A percentile compares a stretch with the other conserved stretches of the same genome.
These are phyloP conservation scores for Oriolus oriolus DNA, from an alignment of 2,113 vertebrate genomes.

Conservation along the genomic window DNA sequence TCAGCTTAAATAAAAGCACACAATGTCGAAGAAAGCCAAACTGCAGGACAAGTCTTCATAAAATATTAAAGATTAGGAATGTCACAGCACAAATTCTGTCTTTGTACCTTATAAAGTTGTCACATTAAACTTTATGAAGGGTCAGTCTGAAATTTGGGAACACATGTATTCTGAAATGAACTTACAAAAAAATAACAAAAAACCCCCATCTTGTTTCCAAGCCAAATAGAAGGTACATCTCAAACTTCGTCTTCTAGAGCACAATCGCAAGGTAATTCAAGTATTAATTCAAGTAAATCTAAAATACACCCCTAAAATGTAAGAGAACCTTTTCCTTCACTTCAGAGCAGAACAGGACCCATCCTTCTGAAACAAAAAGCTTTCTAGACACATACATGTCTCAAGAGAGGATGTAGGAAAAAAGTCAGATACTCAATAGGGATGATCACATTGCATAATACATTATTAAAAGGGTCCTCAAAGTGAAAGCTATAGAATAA, in stretches of 20 bases:
- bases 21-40: neutral
- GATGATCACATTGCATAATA: neutral
- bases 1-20: neutral
- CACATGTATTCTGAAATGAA: neutral
- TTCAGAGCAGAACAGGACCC: neutral
- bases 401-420: neutral
- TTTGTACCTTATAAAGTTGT: neutral
- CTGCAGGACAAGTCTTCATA: neutral
- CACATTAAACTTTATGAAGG: neutral
- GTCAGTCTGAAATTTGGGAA: neutral
- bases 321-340: neutral
- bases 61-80: neutral
- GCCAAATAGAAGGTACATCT: neutral
- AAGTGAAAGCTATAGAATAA: neutral
- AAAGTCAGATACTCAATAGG: neutral
- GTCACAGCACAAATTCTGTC: neutral
- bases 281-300: neutral
- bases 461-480: neutral
- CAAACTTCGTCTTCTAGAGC: neutral
- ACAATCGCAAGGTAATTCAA: neutral
- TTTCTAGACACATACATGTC: neutral
- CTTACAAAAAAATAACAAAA: neutral
- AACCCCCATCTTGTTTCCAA: neutral
- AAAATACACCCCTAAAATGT: neutral
- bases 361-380: neutral